phyloP scores from a whole-genome alignment of 2,113 vertebrate species.

The Terrapene triunguis region DNA sequence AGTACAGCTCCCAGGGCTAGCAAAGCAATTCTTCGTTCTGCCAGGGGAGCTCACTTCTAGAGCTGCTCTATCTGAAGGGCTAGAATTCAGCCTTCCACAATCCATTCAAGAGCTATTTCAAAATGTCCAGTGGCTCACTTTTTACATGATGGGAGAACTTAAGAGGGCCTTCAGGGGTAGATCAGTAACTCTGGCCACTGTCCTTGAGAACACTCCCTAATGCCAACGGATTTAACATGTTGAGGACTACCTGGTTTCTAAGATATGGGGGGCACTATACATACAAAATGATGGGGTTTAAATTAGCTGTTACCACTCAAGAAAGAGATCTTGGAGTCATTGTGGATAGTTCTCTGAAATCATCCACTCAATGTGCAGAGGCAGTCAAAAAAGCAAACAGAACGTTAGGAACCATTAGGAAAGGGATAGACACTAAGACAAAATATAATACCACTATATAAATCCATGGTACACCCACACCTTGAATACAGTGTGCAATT shows the following conservation, averaged over 20 bases:
- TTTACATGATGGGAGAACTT: not conserved
- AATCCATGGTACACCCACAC: too few relatives aligned
- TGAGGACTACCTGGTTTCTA: not conserved
- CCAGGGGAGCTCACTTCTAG: not conserved
- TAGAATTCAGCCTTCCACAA: not conserved
- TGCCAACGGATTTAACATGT: not conserved
- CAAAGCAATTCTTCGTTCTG: not conserved
- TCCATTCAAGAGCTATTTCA: not conserved
- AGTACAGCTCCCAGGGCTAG: not conserved
- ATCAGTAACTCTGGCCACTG: not conserved
- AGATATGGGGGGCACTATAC: not conserved
- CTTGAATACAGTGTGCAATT: too few relatives aligned
- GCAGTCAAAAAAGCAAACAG: too few relatives aligned
- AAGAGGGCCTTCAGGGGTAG: not conserved
- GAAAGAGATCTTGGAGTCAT: too few relatives aligned
- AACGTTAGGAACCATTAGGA: too few relatives aligned
- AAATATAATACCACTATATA: too few relatives aligned
- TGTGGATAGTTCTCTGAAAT: too few relatives aligned
- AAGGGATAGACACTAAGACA: too few relatives aligned
- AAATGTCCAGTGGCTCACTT: not conserved
- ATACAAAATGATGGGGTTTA: too few relatives aligned
- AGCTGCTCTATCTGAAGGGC: not conserved
- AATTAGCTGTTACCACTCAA: too few relatives aligned
- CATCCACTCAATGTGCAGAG: too few relatives aligned
- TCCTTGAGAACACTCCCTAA: not conserved